Percentiles rank a stretch among this genome's conserved stretches.
Evolutionary conservation across 2,797 vertebrate genomes (phyloP).

Genomic region (Zenarchopterus dispar): DNA sequence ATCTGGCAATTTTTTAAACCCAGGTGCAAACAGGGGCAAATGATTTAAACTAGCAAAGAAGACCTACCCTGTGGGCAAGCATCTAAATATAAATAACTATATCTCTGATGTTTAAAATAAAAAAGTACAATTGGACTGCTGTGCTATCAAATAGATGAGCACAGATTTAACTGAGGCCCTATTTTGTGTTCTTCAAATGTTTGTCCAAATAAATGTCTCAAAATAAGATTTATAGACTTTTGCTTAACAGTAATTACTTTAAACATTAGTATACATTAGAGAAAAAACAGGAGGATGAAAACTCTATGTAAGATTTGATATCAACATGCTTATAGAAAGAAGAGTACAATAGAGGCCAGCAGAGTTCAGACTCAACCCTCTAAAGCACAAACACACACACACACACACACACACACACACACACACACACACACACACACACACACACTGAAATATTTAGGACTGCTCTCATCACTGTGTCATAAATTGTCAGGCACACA

Average conservation of each 20-base stretch:
- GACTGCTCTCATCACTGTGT: slow-evolving; percentile 37
- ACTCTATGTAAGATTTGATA: slow-evolving; percentile 12
- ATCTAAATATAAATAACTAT: slow-evolving; percentile 27
- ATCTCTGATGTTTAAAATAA: slow-evolving; percentile 40
- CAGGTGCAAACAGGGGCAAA: slow-evolving; percentile 18
- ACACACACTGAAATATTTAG: slow-evolving; percentile 54
- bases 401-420: slow-evolving; percentile 10
- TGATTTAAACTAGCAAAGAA: slow-evolving; percentile 14
- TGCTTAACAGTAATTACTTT: slow-evolving; percentile 33
- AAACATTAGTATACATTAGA: slow-evolving; percentile 22
- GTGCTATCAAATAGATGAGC: slow-evolving; percentile 57
- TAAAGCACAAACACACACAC: slow-evolving; percentile 12
- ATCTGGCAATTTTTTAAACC: no score
- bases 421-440: slow-evolving; percentile 12
- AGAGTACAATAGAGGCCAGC: not conserved
- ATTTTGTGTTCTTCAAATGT: slow-evolving; percentile 56
- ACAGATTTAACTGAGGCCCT: slow-evolving; percentile 46
- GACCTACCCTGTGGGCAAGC: slow-evolving; percentile 6
- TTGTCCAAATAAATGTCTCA: slow-evolving; percentile 55
- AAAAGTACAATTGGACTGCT: slow-evolving; percentile 44
- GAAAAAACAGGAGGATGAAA: slow-evolving; percentile 1
- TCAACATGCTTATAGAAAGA: slow-evolving; percentile 11
- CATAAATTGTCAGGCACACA: slow-evolving; percentile 63
- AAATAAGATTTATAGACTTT: slow-evolving; percentile 50
- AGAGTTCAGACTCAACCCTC: slow-evolving; percentile 12